A percentile compares a stretch with the other conserved stretches of the same genome.
These are phyloP conservation scores for Parambassis ranga DNA, from an alignment of 2,797 vertebrate genomes.

Conservation along the genomic window DNA sequence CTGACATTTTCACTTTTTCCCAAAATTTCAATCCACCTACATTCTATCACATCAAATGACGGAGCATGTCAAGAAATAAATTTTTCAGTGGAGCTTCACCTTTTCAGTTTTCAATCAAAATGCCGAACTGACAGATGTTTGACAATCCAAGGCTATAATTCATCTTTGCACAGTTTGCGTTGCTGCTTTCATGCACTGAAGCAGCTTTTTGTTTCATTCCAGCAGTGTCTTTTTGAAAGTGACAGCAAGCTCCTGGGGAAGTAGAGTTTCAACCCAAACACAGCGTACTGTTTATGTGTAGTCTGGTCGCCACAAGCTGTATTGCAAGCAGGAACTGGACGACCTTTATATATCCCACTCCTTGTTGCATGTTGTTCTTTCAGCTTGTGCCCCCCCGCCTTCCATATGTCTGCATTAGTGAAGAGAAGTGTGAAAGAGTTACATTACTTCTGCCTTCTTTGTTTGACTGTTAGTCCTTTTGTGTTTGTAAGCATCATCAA, in stretches of 20 bases:
- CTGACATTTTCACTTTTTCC: constrained; percentile 7
- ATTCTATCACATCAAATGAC: constrained; percentile 22
- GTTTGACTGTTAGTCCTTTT: no score
- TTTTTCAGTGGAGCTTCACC: constrained; percentile 33
- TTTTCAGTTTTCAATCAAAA: constrained; percentile 51
- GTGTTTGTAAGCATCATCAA: no score
- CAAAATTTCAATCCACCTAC: constrained; percentile 17
- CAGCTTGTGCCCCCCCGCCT: no score
- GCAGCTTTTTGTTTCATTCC: constrained; percentile 34
- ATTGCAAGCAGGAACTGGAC: neutral
- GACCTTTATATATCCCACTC: neutral
- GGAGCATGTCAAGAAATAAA: constrained; percentile 14
- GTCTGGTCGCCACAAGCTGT: neutral
- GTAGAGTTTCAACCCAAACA: constrained; percentile 8
- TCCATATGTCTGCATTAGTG: no score
- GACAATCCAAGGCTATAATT: constrained; percentile 47
- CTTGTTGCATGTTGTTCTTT: neutral
- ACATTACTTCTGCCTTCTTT: no score
- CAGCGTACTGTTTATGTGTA: constrained; percentile 1
- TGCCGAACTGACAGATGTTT: constrained; percentile 35
- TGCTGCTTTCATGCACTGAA: constrained; percentile 8
- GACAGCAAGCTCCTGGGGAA: constrained; percentile 8
- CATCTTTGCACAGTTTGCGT: constrained; percentile 24
- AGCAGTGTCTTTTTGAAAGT: constrained; percentile 12
- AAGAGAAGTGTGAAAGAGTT: constrained; percentile 14